phyloP scores from a whole-genome alignment of 1,140 invertebrate genomes.

The Ceratosolen fusciceps region DNA sequence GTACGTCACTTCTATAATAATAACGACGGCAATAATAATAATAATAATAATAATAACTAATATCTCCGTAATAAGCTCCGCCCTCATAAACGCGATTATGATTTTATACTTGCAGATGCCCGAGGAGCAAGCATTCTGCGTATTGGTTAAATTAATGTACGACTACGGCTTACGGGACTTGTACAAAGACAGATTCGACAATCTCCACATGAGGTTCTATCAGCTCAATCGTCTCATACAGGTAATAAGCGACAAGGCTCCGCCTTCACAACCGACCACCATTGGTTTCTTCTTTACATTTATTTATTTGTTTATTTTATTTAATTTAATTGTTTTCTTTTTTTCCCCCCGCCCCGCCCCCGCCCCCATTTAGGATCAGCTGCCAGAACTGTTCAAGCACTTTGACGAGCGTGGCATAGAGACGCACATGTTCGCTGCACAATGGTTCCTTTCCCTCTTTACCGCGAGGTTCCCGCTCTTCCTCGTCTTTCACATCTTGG shows the following conservation, averaged over 20 bases:
- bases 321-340: too few species aligned
- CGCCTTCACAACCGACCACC: background rate
- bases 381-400: constrained; percentile 91
- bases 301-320: constrained; percentile 42
- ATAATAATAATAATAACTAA: too few species aligned
- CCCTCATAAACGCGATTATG: too few species aligned
- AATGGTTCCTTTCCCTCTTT: constrained; percentile 99
- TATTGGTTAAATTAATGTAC: constrained; percentile 97
- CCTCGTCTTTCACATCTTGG: constrained; percentile 97
- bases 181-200: constrained; percentile 97
- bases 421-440: constrained; percentile 99
- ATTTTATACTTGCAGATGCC: too few species aligned
- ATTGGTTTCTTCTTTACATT: constrained; percentile 24
- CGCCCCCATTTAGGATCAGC: constrained; percentile 91
- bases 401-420: constrained; percentile 94
- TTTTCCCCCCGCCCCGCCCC: too few species aligned
- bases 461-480: constrained; percentile 98
- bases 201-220: constrained; percentile 94
- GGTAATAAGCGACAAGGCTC: constrained; percentile 71
- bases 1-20: constrained; percentile 75
- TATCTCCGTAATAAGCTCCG: too few species aligned
- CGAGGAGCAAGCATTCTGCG: constrained; percentile 98
- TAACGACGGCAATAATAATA: too few species aligned
- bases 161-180: constrained; percentile 94
- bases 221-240: constrained; percentile 96